Conservation (phyloP, 2,113 vertebrate genomes). For the Sebastes fasciatus region DNA sequence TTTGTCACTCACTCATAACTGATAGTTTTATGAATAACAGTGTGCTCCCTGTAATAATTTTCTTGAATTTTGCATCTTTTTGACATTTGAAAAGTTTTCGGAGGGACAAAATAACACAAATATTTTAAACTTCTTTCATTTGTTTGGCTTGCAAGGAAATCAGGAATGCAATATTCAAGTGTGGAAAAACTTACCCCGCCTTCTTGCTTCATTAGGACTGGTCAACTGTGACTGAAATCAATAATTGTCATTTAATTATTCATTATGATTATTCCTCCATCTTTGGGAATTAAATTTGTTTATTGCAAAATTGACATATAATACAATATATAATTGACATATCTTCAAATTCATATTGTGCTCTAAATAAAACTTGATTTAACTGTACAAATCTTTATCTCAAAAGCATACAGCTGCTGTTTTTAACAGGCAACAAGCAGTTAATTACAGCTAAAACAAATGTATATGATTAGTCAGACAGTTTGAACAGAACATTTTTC, state of each 20-base stretch:
- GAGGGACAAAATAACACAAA: background rate
- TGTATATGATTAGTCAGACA: background rate
- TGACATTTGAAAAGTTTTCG: background rate
- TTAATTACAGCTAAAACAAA: background rate
- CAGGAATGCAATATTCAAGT: no score
- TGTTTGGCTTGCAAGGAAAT: background rate
- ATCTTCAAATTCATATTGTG: background rate
- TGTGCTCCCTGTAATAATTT: background rate
- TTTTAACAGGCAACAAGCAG: background rate
- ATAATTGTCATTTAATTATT: background rate
- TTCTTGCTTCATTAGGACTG: no score
- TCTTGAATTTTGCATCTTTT: background rate
- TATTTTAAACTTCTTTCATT: background rate
- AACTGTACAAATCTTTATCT: no score
- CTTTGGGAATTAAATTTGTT: background rate
- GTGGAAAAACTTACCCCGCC: no score
- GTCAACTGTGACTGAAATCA: background rate
- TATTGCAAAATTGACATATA: background rate
- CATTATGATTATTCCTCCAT: background rate
- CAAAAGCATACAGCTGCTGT: background rate
- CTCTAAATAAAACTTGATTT: no score
- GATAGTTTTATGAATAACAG: background rate
- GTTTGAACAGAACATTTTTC: background rate
- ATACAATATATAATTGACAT: background rate
- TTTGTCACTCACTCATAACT: background rate